Conservation (phyloP, 2,797 vertebrate genomes). For the Rhadinocentrus ornatus region DNA sequence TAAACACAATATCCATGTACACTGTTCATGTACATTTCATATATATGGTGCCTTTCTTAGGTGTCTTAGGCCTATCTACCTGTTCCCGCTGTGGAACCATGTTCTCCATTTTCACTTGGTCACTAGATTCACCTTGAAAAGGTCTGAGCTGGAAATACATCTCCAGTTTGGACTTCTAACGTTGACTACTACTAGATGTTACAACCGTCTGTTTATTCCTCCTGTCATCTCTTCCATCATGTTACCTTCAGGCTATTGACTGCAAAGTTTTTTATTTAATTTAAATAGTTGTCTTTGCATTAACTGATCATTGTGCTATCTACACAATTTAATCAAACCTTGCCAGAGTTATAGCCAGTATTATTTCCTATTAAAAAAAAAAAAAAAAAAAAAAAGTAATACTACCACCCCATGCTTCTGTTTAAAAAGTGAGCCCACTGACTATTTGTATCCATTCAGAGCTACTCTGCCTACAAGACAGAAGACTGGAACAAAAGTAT, state of each 20-base stretch:
- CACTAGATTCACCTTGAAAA: constrained; percentile 58
- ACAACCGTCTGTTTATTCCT: constrained; percentile 38
- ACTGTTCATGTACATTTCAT: constrained; percentile 79
- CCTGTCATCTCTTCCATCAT: constrained; percentile 50
- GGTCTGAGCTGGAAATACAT: constrained; percentile 43
- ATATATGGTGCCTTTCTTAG: constrained; percentile 70
- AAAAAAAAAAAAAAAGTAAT: constrained; percentile 2
- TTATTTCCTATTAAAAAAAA: constrained; percentile 57
- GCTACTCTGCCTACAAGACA: constrained; percentile 40
- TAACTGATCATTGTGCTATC: constrained; percentile 50
- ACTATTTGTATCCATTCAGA: constrained; percentile 34
- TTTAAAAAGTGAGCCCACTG: constrained; percentile 38
- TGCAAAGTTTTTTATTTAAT: constrained; percentile 47
- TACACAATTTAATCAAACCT: constrained; percentile 47
- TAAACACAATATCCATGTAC: constrained; percentile 79
- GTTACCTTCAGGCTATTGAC: constrained; percentile 51
- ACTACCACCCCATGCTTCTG: constrained; percentile 38
- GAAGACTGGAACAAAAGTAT: constrained; percentile 31
- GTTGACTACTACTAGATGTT: constrained; percentile 45
- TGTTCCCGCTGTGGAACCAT: constrained; percentile 51
- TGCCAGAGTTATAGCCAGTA: constrained; percentile 46
- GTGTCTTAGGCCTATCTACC: constrained; percentile 46
- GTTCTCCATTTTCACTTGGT: constrained; percentile 48
- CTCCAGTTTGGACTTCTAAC: constrained; percentile 46
- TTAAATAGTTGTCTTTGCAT: constrained; percentile 63